A percentile compares a stretch with the other conserved stretches of the same genome.
Conservation (phyloP, 1,140 invertebrate species). For the Portunus trituberculatus region DNA sequence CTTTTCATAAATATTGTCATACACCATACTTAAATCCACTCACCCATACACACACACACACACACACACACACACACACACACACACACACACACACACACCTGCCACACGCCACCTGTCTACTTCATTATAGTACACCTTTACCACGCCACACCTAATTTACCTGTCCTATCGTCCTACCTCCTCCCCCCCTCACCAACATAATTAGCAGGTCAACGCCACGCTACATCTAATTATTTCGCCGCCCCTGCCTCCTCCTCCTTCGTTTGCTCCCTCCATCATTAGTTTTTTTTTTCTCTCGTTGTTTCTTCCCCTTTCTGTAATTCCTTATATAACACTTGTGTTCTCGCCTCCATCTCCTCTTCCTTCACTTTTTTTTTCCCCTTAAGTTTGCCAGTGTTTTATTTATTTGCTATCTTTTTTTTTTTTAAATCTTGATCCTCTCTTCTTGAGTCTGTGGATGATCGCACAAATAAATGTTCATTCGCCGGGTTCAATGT, state of each 20-base stretch:
- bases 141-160: background rate
- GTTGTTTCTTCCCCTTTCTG: background rate
- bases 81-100: background rate
- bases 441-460: background rate
- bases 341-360: no score
- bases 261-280: background rate
- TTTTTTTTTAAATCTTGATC: background rate
- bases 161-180: background rate
- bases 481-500: background rate
- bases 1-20: background rate
- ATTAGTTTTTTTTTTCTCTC: background rate
- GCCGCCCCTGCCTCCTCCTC: slow-evolving; percentile 1
- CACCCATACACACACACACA: no score
- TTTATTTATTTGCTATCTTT: background rate
- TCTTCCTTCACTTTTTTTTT: background rate
- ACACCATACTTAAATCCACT: background rate
- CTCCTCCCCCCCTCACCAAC: background rate
- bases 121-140: background rate
- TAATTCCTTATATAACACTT: background rate
- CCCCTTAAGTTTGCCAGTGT: background rate
- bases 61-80: background rate
- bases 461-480: background rate
- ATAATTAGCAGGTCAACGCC: background rate
- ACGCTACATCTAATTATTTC: background rate
- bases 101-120: background rate